phyloP scores from a whole-genome alignment of 2,888 invertebrate genomes.

The Tenthredo mesomela region DNA sequence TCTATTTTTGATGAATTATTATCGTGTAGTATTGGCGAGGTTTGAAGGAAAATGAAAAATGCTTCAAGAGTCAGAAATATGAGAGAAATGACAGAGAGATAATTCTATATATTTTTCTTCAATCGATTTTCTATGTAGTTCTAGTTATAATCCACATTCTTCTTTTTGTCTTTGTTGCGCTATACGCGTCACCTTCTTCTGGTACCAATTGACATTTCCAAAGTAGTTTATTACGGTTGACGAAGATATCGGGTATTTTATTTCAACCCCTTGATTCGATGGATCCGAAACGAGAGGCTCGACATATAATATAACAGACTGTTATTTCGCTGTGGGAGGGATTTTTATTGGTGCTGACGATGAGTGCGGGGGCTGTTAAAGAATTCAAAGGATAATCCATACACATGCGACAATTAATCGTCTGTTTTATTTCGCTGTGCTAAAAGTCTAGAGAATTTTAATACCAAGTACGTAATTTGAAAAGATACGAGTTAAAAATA shows the following conservation, averaged over 20 bases:
- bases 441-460: neutral
- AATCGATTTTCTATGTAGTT: neutral
- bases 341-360: constrained; percentile 27
- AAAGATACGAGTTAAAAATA: neutral
- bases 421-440: neutral
- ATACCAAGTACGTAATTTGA: neutral
- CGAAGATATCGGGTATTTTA: constrained; percentile 11
- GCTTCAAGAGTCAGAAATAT: neutral
- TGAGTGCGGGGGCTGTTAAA: neutral
- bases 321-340: constrained; percentile 8
- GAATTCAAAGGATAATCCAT: constrained; percentile 22
- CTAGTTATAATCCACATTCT: neutral
- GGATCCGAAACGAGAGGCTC: constrained; percentile 31
- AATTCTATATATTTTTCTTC: neutral
- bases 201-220: neutral
- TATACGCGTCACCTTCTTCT: neutral
- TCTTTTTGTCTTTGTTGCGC: neutral
- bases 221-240: constrained; percentile 21
- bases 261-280: constrained; percentile 38
- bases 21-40: neutral
- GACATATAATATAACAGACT: constrained; percentile 32
- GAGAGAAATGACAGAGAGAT: neutral
- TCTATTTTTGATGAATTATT: constrained; percentile 26
- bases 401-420: neutral
- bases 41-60: neutral